Percentiles rank a stretch among this genome's conserved stretches.
These are phyloP conservation scores for Scelioninae gen. 1 DNA, from an alignment of 2,888 invertebrate genomes.

Conservation along the genomic window DNA sequence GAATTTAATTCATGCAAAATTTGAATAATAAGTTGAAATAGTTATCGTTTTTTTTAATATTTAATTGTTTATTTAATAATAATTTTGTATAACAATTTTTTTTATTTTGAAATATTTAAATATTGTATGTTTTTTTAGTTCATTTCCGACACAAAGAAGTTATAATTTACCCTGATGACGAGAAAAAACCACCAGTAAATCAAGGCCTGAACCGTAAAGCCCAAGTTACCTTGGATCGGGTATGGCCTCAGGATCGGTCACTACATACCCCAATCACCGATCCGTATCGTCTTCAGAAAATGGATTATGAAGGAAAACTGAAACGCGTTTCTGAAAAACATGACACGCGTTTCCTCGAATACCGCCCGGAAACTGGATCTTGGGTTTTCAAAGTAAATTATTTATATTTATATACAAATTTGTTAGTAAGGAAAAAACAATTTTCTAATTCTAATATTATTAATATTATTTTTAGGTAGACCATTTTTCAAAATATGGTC, in stretches of 20 bases:
- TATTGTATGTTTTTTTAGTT: slow-evolving; percentile 88
- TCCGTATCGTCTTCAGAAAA: slow-evolving; percentile 89
- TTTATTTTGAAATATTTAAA: too few relatives aligned
- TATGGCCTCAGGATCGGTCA: slow-evolving; percentile 96
- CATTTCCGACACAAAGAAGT: slow-evolving; percentile 97
- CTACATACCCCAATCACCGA: slow-evolving; percentile 92
- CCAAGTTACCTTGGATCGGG: slow-evolving; percentile 95
- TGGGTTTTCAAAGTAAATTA: slow-evolving; percentile 95
- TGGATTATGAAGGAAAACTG: slow-evolving; percentile 94
- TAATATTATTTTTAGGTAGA: slow-evolving; percentile 89
- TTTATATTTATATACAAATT: too few relatives aligned
- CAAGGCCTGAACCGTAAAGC: slow-evolving; percentile 95
- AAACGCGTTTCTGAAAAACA: slow-evolving; percentile 93
- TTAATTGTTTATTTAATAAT: too few relatives aligned
- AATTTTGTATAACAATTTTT: too few relatives aligned
- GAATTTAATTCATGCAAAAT: not conserved
- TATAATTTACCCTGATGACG: slow-evolving; percentile 96
- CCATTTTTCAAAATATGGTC: slow-evolving; percentile 97
- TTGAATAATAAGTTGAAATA: too few relatives aligned
- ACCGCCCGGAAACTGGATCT: slow-evolving; percentile 96
- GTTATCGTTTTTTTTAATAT: too few relatives aligned
- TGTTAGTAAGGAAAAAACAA: too few relatives aligned
- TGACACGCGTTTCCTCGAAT: slow-evolving; percentile 96
- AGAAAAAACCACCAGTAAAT: slow-evolving; percentile 94
- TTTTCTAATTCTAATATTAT: too few relatives aligned